A percentile compares a stretch with the other conserved stretches of the same genome.
These are phyloP conservation scores for Monochamus saltuarius DNA, from an alignment of 1,140 invertebrate genomes.

Conservation along the genomic window DNA sequence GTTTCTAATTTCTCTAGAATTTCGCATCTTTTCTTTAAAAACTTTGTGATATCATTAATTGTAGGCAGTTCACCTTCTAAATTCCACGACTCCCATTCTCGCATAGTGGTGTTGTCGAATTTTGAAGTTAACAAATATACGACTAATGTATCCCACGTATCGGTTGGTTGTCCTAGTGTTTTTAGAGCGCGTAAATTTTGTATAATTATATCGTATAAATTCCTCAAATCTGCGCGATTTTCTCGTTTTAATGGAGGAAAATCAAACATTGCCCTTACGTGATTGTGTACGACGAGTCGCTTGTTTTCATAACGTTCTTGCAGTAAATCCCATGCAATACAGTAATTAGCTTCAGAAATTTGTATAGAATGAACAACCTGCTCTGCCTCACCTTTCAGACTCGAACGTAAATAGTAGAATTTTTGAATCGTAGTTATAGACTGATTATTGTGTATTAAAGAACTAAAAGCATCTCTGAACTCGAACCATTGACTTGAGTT, in stretches of 20 bases:
- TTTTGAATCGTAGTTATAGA: conserved; percentile 1
- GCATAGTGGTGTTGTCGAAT: conserved; percentile 13
- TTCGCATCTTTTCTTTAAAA: conserved; percentile 18
- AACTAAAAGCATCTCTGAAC: conserved; percentile 12
- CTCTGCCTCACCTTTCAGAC: conserved; percentile 10
- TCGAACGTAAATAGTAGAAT: conserved; percentile 16
- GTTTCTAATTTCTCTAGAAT: conserved; percentile 9
- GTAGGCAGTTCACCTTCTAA: conserved; percentile 4
- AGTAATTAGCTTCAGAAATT: conserved; percentile 16
- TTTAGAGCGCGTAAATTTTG: conserved; percentile 10
- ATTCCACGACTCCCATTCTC: conserved; percentile 19
- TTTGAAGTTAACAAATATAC: conserved; percentile 18
- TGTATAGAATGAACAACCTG: not conserved
- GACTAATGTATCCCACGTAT: conserved; percentile 24
- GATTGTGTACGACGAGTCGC: not conserved
- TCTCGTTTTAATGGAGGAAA: no score
- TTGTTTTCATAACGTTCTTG: conserved; percentile 15
- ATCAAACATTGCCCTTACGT: no score
- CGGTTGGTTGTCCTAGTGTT: conserved; percentile 15
- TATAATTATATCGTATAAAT: no score
- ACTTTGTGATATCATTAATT: conserved; percentile 15
- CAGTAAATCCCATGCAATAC: conserved; percentile 4
- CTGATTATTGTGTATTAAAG: conserved; percentile 17
- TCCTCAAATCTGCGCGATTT: no score
- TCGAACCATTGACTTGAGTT: conserved; percentile 9